Conservation (phyloP, 2,888 invertebrate genomes). For the Heteromurus nitidus region DNA sequence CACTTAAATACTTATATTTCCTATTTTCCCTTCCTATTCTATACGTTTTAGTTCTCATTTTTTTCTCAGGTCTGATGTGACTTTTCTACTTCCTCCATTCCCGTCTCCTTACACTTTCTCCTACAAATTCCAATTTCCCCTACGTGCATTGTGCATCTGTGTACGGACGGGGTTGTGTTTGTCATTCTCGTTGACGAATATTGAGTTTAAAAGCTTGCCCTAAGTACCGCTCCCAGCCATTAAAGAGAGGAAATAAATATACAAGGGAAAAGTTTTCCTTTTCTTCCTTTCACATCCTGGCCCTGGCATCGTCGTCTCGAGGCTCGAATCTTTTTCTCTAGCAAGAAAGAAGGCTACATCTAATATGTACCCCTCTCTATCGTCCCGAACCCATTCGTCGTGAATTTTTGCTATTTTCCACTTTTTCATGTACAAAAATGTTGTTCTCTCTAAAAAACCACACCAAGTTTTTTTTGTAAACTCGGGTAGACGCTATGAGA, state of each 20-base stretch:
- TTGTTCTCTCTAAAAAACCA: too few species aligned
- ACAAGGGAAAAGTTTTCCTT: slow-evolving; percentile 1
- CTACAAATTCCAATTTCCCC: slow-evolving; percentile 15
- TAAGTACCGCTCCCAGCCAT: slow-evolving; percentile 26
- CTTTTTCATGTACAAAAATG: too few species aligned
- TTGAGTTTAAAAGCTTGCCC: slow-evolving; percentile 19
- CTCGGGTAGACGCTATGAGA: too few species aligned
- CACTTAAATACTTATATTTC: slow-evolving; percentile 2
- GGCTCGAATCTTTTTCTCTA: too few species aligned
- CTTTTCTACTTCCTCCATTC: slow-evolving; percentile 6
- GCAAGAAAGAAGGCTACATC: not conserved
- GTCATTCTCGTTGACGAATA: slow-evolving; percentile 1
- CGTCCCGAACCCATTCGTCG: not conserved
- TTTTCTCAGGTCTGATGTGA: too few species aligned
- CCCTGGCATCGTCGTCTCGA: slow-evolving; percentile 1
- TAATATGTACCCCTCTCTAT: not conserved
- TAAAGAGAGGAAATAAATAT: slow-evolving; percentile 12
- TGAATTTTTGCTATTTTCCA: too few species aligned
- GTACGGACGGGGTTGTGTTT: not conserved
- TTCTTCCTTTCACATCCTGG: too few species aligned
- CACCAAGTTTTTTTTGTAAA: too few species aligned
- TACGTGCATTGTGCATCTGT: not conserved
- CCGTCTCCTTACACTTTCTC: not conserved
- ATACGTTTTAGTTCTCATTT: not conserved
- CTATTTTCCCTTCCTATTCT: not conserved